Evolutionary conservation across 2,113 vertebrate species (phyloP), one percentile per base, ranked within the genome.

Genomic region (Lophura nycthemera): DNA sequence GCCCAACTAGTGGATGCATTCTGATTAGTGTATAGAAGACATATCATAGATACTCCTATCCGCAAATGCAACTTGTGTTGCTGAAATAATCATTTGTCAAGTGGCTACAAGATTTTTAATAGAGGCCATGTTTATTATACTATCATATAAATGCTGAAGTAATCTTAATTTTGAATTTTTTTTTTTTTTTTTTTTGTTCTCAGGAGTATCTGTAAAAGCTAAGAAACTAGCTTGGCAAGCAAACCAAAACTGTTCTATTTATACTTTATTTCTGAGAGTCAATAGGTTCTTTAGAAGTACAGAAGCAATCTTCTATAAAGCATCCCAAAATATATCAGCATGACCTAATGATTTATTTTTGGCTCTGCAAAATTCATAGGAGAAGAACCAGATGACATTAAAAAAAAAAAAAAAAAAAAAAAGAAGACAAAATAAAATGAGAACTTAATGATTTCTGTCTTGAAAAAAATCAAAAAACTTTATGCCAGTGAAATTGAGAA

Each of bases 161-260:
- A 89, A 85, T 75, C 61, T 61, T 77, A 90, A 89, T 74, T 93
- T 80, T 72, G 27, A 90, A 69, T 36, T 40, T 40, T 60, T 21
- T 34, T 13, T 34, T 14, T 48, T 47, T 21, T n/a, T 11, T 14
- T 60, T 13, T 17, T 91, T 72, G 14, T 86, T 88, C 77, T 77
- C 63, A 69, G 57, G 65, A 96, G 86, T 70, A 71, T 67, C 85
- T 83, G 47, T 61, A 72, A 75, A 38, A 86, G 47, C n/a, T 86
- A 81, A 54, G 83, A 79, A 80, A 74, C 27, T 25, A 95, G 21
- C 38, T 88, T 87, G 89, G 93, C 90, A 95, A 93, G 64, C 71
- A 94, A 94, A 94, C 76, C 42, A 87, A 95, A 95, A 87, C 54
- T 92, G 70, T 85, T 59, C 79, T 95, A 92, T 94, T 95, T 95